These are phyloP conservation scores for Hyperopisus bebe DNA, from an alignment of 2,113 vertebrate species.

Conservation along the genomic window DNA sequence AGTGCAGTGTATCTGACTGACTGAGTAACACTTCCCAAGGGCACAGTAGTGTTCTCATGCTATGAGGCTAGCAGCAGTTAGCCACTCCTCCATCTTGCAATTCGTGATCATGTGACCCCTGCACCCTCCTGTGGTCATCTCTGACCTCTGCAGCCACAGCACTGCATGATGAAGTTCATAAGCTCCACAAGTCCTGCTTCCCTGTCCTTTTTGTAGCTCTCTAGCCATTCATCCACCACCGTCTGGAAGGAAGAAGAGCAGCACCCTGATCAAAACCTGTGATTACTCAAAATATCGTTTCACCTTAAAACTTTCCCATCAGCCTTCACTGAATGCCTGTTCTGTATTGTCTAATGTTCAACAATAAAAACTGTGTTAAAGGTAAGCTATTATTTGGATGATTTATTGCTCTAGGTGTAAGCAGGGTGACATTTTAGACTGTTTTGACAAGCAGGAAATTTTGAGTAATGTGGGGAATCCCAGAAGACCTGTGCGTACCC, in stretches of 20 bases:
- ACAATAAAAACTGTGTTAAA: not conserved
- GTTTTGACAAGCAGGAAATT: not conserved
- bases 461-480: not conserved
- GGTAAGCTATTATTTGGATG: not conserved
- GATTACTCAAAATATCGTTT: not conserved
- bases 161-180: conserved; percentile 75
- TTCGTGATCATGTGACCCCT: not conserved
- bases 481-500: not conserved
- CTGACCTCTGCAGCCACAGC: conserved; percentile 81
- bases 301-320: not conserved
- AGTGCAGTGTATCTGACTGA: not conserved
- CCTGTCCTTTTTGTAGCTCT: conserved; percentile 69
- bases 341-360: not conserved
- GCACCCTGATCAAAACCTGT: not conserved
- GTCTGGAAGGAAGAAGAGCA: conserved; percentile 49
- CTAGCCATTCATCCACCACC: conserved; percentile 81
- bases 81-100: not conserved
- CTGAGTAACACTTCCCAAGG: not conserved
- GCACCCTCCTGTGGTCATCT: conserved; percentile 27
- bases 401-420: not conserved
- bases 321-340: not conserved
- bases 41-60: not conserved
- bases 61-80: not conserved
- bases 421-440: not conserved
- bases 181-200: conserved; percentile 69